Percentiles rank a stretch among this genome's conserved stretches.
Evolutionary conservation across 2,888 invertebrate species (phyloP).

Genomic region (Chrysolina haemoptera): DNA sequence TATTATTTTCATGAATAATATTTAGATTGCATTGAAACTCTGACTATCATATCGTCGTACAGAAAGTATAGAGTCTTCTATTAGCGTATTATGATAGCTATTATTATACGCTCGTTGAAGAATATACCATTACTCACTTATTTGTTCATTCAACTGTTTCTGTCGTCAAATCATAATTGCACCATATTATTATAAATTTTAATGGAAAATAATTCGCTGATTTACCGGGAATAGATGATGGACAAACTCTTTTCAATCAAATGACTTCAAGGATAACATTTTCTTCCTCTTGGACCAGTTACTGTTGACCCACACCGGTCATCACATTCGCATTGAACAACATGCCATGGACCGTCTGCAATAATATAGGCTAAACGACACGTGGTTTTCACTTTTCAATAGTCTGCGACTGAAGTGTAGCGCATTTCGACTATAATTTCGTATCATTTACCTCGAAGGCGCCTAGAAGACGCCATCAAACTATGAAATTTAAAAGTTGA

Average conservation of each 20-base stretch:
- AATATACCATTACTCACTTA: neutral
- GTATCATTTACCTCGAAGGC: slow-evolving; percentile 20
- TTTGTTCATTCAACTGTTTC: neutral
- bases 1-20: no score
- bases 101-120: no score
- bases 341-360: slow-evolving; percentile 21
- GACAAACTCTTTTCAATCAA: no score
- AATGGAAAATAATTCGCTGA: no score
- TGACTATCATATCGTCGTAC: no score
- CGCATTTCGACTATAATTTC: slow-evolving; percentile 20
- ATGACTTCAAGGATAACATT: no score
- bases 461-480: slow-evolving; percentile 22
- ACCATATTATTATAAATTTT: no score
- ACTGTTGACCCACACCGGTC: neutral
- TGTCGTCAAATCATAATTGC: no score
- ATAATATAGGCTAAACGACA: slow-evolving; percentile 8
- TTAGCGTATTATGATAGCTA: no score
- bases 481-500: slow-evolving; percentile 19
- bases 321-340: slow-evolving; percentile 17
- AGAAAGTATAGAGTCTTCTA: no score
- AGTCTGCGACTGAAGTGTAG: slow-evolving; percentile 10
- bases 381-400: slow-evolving; percentile 28
- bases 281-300: neutral
- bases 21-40: no score
- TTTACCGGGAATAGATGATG: no score